A percentile compares a stretch with the other conserved stretches of the same genome.
Evolutionary conservation across 2,797 vertebrate genomes (phyloP).

Genomic region (Mionectes olivaceus): DNA sequence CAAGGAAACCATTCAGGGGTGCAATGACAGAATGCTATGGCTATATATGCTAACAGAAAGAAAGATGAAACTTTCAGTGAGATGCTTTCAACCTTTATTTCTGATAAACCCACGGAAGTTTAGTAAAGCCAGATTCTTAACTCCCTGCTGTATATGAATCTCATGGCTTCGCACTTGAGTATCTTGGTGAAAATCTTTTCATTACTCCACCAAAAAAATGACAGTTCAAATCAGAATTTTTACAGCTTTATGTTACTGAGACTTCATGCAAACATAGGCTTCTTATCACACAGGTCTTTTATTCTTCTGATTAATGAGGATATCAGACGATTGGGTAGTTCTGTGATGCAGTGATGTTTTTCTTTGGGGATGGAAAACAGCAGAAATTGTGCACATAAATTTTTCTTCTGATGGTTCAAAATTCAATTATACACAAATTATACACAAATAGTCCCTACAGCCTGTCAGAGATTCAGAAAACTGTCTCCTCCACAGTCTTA

Average conservation of each 20-base stretch:
- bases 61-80: not conserved
- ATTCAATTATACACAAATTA: not conserved
- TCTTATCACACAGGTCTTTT: not conserved
- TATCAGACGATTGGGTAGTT: not conserved
- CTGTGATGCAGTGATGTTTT: not conserved
- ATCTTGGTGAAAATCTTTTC: not conserved
- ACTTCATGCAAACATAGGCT: not conserved
- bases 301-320: not conserved
- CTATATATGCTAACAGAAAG: not conserved
- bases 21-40: not conserved
- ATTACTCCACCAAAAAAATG: not conserved
- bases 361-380: not conserved
- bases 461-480: not conserved
- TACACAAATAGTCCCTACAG: not conserved
- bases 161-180: not conserved
- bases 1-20: not conserved
- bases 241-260: not conserved
- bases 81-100: not conserved
- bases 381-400: not conserved
- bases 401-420: not conserved
- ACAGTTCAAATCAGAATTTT: not conserved
- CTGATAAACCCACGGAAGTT: not conserved
- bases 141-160: not conserved
- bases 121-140: not conserved
- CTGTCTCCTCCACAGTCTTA: not conserved